Conservation (phyloP, 2,797 vertebrate genomes). For the Oryzias sinensis region DNA sequence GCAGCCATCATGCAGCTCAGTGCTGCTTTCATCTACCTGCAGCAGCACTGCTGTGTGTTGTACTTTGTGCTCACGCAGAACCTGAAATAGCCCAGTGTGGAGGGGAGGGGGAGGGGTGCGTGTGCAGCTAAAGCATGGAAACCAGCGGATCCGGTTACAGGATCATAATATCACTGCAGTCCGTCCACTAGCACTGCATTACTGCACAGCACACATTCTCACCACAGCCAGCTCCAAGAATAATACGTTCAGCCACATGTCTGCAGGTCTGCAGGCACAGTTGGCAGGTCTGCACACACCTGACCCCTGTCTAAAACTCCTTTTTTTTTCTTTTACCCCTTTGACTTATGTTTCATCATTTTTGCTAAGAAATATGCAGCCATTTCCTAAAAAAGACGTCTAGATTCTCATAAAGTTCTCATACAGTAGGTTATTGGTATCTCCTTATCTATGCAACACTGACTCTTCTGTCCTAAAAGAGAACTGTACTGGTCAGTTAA, state of each 20-base stretch:
- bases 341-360: not conserved
- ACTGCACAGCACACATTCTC: conserved; percentile 34
- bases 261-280: conserved; percentile 19
- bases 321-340: conserved; percentile 2
- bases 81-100: conserved; percentile 85
- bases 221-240: conserved; percentile 28
- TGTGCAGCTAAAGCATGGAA: conserved; percentile 85
- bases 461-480: too few relatives aligned
- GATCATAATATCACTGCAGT: conserved; percentile 88
- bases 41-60: conserved; percentile 8
- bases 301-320: conserved; percentile 7
- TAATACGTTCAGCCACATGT: conserved; percentile 26
- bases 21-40: conserved; percentile 40
- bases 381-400: too few relatives aligned
- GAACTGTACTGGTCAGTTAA: too few relatives aligned
- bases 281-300: conserved; percentile 19
- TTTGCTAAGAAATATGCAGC: too few relatives aligned
- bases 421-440: too few relatives aligned
- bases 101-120: conserved; percentile 74
- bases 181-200: conserved; percentile 59
- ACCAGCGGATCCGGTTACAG: conserved; percentile 92
- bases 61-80: conserved; percentile 63
- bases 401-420: too few relatives aligned
- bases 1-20: not conserved
- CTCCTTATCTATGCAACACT: too few relatives aligned